A percentile compares a stretch with the other conserved stretches of the same genome.
phyloP scores from a whole-genome alignment of 2,113 vertebrate species.

The Mesitornis unicolor region DNA sequence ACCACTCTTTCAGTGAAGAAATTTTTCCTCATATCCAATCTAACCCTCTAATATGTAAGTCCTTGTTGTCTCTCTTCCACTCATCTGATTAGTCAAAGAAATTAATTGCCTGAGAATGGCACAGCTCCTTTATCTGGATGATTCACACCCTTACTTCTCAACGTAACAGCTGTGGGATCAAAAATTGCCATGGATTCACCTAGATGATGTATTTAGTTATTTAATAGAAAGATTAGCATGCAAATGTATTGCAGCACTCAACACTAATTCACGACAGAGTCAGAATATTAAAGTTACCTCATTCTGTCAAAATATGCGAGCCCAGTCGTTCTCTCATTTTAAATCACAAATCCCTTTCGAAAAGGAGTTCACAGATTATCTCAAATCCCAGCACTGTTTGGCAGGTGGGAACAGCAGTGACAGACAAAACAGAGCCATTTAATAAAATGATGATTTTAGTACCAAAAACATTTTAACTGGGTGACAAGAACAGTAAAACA shows the following conservation, averaged over 20 bases:
- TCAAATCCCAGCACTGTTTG: conserved; percentile 30
- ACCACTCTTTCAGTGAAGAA: no score
- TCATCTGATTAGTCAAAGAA: not conserved
- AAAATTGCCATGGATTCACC: not conserved
- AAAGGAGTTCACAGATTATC: conserved; percentile 12
- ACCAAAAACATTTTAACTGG: not conserved
- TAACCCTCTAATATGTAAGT: not conserved
- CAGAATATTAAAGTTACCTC: conserved; percentile 33
- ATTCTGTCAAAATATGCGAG: conserved; percentile 44
- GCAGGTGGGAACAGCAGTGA: not conserved
- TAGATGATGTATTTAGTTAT: not conserved
- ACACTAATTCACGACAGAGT: not conserved
- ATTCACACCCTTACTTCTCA: not conserved
- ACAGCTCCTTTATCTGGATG: not conserved
- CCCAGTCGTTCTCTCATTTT: not conserved
- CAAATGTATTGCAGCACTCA: conserved; percentile 16
- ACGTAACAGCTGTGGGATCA: not conserved
- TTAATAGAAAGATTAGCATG: conserved; percentile 37
- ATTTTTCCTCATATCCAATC: no score
- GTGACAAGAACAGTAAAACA: not conserved
- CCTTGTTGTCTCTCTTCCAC: not conserved
- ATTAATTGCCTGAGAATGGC: not conserved
- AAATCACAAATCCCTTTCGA: conserved; percentile 15
- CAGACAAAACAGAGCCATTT: not conserved
- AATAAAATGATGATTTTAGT: not conserved